Percentiles rank a stretch among this genome's conserved stretches.
Evolutionary conservation across 2,797 vertebrate species (phyloP).

Genomic region (Eremophila alpestris): DNA sequence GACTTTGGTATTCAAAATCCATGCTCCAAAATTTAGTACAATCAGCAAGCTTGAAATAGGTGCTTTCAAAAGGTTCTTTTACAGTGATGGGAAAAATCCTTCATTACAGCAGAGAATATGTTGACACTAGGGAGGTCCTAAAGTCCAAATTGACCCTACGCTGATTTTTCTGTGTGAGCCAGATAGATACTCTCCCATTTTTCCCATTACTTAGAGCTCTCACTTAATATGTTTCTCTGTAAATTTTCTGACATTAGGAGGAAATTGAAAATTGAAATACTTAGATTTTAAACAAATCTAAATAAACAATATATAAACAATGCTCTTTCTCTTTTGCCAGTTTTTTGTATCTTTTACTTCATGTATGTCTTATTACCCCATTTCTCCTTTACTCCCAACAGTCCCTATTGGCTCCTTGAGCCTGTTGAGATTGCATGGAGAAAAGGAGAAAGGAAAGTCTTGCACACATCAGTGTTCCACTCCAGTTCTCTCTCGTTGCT

Average conservation of each 20-base stretch:
- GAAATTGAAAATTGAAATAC: not conserved
- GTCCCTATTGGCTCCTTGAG: not conserved
- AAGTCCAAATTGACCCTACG: not conserved
- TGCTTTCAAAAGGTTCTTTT: not conserved
- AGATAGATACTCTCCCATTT: not conserved
- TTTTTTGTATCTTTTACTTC: not conserved
- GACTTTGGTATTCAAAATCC: not conserved
- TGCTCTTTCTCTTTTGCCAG: not conserved
- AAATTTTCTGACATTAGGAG: not conserved
- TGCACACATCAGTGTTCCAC: not conserved
- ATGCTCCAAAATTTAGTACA: not conserved
- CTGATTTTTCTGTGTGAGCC: not conserved
- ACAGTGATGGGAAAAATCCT: not conserved
- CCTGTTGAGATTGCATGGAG: not conserved
- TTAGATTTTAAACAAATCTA: not conserved
- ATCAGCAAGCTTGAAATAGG: not conserved
- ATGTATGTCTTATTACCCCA: accelerated
- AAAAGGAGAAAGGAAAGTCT: not conserved
- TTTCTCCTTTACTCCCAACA: not conserved
- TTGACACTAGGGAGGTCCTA: not conserved
- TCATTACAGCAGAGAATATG: not conserved
- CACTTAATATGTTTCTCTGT: not conserved
- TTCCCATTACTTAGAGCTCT: not conserved
- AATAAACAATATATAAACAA: not conserved
- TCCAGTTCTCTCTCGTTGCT: not conserved